A percentile compares a stretch with the other conserved stretches of the same genome.
Evolutionary conservation across 2,113 vertebrate species (phyloP).

Genomic region (Castor canadensis): DNA sequence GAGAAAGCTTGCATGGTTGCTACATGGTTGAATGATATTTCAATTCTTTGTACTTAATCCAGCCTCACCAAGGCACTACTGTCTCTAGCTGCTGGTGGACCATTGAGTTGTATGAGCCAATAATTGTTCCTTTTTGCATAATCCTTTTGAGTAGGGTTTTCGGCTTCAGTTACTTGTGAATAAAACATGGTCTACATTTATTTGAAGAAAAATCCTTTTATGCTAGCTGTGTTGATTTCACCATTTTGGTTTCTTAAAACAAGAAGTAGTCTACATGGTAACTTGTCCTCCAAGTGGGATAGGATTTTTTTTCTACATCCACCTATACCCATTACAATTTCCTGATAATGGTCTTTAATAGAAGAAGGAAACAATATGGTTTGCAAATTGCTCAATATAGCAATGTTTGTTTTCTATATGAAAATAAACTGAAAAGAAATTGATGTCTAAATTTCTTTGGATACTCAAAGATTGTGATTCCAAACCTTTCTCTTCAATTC

Average conservation of each 20-base stretch:
- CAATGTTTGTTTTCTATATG: not conserved
- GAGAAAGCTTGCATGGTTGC: rapidly evolving
- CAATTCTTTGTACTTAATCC: not conserved
- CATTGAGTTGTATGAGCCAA: too few relatives aligned
- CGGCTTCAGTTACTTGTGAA: not conserved
- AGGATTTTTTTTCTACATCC: not conserved
- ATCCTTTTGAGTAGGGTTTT: not conserved
- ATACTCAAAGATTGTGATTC: too few relatives aligned
- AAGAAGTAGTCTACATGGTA: too few relatives aligned
- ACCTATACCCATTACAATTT: not conserved
- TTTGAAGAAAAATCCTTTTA: not conserved
- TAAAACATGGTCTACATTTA: not conserved
- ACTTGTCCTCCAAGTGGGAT: not conserved
- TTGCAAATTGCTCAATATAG: not conserved
- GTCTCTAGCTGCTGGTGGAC: not conserved
- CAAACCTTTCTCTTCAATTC: not conserved
- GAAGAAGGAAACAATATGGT: not conserved
- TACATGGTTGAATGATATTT: rapidly evolving
- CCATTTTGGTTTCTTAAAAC: not conserved
- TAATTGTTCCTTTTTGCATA: not conserved
- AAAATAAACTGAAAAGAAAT: not conserved
- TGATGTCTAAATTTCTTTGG: not conserved
- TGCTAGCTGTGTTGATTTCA: too few relatives aligned
- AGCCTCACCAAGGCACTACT: not conserved
- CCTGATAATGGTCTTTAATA: not conserved